Evolutionary conservation across 2,113 vertebrate genomes (phyloP), one percentile per base, ranked within the genome.

Genomic region (Sinocyclocheilus anshuiensis): DNA sequence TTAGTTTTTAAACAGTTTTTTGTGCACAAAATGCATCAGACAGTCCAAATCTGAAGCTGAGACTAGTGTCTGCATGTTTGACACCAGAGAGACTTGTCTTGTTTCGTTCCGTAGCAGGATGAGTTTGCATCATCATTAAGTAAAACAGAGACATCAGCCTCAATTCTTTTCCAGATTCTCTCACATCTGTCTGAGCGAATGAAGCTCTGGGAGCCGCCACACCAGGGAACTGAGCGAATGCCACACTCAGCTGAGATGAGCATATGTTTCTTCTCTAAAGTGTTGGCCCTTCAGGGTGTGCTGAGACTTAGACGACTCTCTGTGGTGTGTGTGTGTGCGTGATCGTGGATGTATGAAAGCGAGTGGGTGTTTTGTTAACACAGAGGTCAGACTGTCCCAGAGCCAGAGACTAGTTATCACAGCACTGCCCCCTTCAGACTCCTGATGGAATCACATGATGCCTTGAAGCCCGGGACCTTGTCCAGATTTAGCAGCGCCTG

Each of bases 391-490:
- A 86, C 88, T 89, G 88, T 86, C 61, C 67, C 61, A n/a, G 53
- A 88, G 91, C 90, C 83, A 88, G 84, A 33, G 24, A 29, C 39
- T 33, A 7, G 75, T 91, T 65, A 45, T 89, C 86, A 67, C 88
- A 77, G 77, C 77, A 65, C 74, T 86, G 83, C 88, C 90, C 53
- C 59, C 84, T 16, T 81, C 72, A 69, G 85, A 77, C 45, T 89
- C 90, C 89, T 87, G 84, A 88, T 87, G 89, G 88, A 87, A 87
- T 90, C 84, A 29, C 86, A 83, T 80, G 69, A 71, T 88, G 84
- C 78, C 82, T 3, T 89, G 59, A 82, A 90, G 85, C 89, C 86
- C 90, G 16, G 76, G 26, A 77, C 92, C 92, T 92, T 90, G 93
- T 86, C 57, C 42, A 55, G 42, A 69, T 74, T 81, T 26, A 50